Conservation (phyloP, 1,140 invertebrate genomes). For the Galleria mellonella region DNA sequence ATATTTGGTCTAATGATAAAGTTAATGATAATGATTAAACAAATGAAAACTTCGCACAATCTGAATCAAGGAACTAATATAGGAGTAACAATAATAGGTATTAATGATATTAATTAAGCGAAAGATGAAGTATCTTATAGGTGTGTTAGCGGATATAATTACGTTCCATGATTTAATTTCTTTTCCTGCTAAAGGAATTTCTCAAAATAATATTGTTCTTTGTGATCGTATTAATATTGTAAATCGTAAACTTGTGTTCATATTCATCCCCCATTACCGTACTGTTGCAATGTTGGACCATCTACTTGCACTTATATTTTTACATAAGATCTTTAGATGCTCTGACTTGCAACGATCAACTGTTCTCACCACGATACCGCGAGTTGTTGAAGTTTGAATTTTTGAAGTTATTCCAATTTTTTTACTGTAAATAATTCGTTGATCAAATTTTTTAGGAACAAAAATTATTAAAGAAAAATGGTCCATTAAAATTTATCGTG, state of each 20-base stretch:
- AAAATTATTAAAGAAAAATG: constrained; percentile 48
- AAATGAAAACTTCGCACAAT: constrained; percentile 69
- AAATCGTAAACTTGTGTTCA: too few relatives aligned
- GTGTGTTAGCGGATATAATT: constrained; percentile 32
- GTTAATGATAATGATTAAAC: constrained; percentile 48
- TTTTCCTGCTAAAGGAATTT: too few relatives aligned
- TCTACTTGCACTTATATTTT: background rate
- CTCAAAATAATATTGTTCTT: too few relatives aligned
- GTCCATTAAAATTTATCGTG: constrained; percentile 65
- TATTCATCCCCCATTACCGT: too few relatives aligned
- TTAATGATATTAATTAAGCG: constrained; percentile 35
- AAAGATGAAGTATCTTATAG: constrained; percentile 17
- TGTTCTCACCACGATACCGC: too few relatives aligned
- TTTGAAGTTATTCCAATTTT: constrained; percentile 25
- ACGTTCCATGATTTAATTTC: constrained; percentile 13
- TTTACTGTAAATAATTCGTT: constrained; percentile 32
- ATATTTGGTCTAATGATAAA: constrained; percentile 38
- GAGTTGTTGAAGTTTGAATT: constrained; percentile 18
- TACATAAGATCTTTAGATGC: too few relatives aligned
- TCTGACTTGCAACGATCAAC: too few relatives aligned
- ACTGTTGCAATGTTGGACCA: background rate
- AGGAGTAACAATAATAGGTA: constrained; percentile 52
- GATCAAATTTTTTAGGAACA: constrained; percentile 36
- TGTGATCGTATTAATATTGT: too few relatives aligned
- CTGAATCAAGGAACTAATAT: constrained; percentile 62